Evolutionary conservation across 2,888 invertebrate genomes (phyloP), one percentile per base, ranked within the genome.

Genomic region (Andrena marginata): DNA sequence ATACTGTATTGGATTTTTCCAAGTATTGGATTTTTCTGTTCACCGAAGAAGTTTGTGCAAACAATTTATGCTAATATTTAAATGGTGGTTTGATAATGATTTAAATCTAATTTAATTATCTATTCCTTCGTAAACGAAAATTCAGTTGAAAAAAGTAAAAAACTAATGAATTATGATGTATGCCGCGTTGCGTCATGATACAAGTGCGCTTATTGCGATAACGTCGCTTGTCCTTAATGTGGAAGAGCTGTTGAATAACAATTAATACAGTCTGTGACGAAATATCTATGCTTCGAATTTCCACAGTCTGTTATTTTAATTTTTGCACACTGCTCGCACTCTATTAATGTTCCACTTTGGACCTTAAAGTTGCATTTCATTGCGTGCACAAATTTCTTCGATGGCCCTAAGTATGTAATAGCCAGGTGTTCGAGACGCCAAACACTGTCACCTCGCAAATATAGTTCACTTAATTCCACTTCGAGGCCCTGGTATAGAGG

Each of bases 391-490:
- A 74, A 72, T 81, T 79, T 80, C 74, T 80, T 77, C 76, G 79
- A 80, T 67, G 48, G 23, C 90, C 89, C 84, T 81, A 80, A 78
- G 87, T 89, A 89, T 65, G 26, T 87, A 85, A 62, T 88, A 90
- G 89, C 89, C 89, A 90, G 90, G 89, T 88, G 81, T 80, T 82
- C 81, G 86, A 88, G 72, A 81, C 83, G 88, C 82, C 84, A 88
- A 87, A 84, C 68, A 72, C 71, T 78, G 65, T 78, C 78, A 64
- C 73, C 75, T 85, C 85, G 78, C 35, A 69, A 64, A 64, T 49
- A 16, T 16, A 62, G 23, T 8, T 59, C 23, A 54, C 65, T 60
- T 70, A 51, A 75, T 56, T 63, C 56, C 71, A 59, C 72, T 49
- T 56, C 2, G 33, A 35, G 51, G 51, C 29, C 60, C 20, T 71